Base-by-base conservation (phyloP, 2,888 invertebrate species). In the Tipula lateralis region DNA sequence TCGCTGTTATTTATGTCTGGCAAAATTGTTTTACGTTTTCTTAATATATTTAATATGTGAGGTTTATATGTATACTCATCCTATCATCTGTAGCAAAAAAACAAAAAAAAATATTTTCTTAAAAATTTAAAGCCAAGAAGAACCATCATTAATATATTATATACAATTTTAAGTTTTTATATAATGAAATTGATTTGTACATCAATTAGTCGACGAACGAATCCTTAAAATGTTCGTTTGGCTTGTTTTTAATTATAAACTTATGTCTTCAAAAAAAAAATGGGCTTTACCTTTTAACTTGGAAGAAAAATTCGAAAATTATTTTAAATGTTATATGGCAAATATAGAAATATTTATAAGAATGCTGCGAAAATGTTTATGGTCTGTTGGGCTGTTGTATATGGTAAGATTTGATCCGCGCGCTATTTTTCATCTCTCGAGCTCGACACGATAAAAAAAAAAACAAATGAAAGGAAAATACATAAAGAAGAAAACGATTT, bases 1-100 rank as follows among this genome's bases (percentile, higher is more conserved):
- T 66, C 66, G 66, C 66, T 66, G 66, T 66, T 66, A 66, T 66
- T 66, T 66, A 66, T 66, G 66, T 66, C 66, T 66, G 66, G 66
- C 24, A 66, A 66, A 24, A 24, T 66, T 66, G 0, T 66, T 66
- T 66, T 24, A 66, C 66, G 24, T 66, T 66, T 66, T 66, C 66
- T 66, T 66, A 66, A 66, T 66, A 66, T 16, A 44, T 44, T 44
- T 44, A 66, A 66, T 66, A 66, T 66, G 7, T 66, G 66, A 66
- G 24, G 24, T 66, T 9, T 66, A 16, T 7, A 50, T 6, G 24
- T 66, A 24, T 24, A 66, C 66, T 66, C 66, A 66, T 66, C 66
- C 66, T 24, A 66, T 66, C 66, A 66, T 66, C 66, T 66, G 66
- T 9, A 66, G 1, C 9, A 24, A 66, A 66, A 19, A 66, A 66